These are phyloP conservation scores for Melipona beecheii DNA, from an alignment of 2,888 invertebrate genomes.

Conservation along the genomic window DNA sequence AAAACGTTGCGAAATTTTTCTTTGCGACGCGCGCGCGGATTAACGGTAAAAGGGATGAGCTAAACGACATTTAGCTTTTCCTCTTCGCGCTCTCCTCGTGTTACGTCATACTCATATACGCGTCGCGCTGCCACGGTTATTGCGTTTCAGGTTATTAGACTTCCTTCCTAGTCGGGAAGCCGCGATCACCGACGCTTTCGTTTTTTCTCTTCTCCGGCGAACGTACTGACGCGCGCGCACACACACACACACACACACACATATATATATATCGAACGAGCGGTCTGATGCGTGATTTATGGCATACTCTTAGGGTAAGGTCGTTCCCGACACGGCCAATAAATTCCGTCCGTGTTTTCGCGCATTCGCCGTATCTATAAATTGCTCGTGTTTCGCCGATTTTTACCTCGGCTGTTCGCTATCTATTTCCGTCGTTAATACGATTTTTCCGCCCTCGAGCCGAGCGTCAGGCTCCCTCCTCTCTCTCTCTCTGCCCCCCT, in stretches of 20 bases:
- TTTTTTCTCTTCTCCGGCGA: too few relatives aligned
- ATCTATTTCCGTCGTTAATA: conserved; percentile 51
- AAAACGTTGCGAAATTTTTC: background rate
- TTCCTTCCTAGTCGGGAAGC: background rate
- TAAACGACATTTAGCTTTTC: background rate
- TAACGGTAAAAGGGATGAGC: background rate
- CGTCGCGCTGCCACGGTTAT: background rate
- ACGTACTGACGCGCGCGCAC: too few relatives aligned
- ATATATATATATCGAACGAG: too few relatives aligned
- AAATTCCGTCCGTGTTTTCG: conserved; percentile 35
- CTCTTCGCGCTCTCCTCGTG: background rate
- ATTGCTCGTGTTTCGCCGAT: conserved; percentile 34
- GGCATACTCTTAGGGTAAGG: conserved; percentile 4
- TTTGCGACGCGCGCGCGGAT: conserved; percentile 11
- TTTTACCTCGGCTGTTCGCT: conserved; percentile 20
- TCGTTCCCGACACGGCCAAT: conserved; percentile 18
- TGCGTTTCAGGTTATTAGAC: background rate
- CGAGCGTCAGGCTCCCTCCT: too few relatives aligned
- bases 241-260: too few relatives aligned
- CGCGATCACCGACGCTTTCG: background rate
- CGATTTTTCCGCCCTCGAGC: conserved; percentile 45
- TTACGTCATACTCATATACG: background rate
- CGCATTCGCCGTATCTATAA: conserved; percentile 34
- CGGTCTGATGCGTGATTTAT: conserved; percentile 1
- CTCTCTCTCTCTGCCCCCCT: too few relatives aligned